Conservation (phyloP, 1,140 invertebrate species). For the Whitmania pigra region DNA sequence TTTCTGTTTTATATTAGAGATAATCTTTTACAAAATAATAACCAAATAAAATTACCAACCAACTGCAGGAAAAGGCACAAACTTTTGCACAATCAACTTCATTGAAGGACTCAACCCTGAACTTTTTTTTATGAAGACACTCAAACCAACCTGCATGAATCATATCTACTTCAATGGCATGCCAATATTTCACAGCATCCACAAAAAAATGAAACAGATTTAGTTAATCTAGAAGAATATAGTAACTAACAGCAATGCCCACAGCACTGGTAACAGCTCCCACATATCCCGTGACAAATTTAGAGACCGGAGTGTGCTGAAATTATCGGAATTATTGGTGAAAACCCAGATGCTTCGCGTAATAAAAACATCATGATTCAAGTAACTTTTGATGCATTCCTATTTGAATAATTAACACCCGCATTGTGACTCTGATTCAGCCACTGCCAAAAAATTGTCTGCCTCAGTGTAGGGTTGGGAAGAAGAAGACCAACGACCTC, state of each 20-base stretch:
- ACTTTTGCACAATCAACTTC: constrained; percentile 44
- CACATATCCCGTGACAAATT: constrained; percentile 44
- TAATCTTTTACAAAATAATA: not conserved
- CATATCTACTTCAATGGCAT: constrained; percentile 9
- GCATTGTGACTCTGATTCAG: constrained; percentile 48
- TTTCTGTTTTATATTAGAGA: no score
- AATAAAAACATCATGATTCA: not conserved
- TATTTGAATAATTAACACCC: constrained; percentile 46
- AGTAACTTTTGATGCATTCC: constrained; percentile 45
- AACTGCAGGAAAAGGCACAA: constrained; percentile 47
- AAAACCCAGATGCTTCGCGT: no score
- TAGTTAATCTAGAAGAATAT: not conserved
- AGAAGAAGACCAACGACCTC: constrained; percentile 46
- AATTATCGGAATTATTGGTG: constrained; percentile 24
- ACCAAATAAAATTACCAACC: constrained; percentile 30
- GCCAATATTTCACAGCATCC: not conserved
- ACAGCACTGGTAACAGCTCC: constrained; percentile 42
- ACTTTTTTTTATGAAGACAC: constrained; percentile 39
- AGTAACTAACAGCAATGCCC: constrained; percentile 38
- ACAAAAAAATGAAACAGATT: not conserved
- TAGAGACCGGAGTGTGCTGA: constrained; percentile 41
- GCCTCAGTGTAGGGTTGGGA: constrained; percentile 41
- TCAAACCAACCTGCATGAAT: constrained; percentile 38
- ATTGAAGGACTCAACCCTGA: constrained; percentile 38
- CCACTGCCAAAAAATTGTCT: constrained; percentile 47